Evolutionary conservation across 2,113 vertebrate genomes (phyloP), one percentile per base, ranked within the genome.

Genomic region (Irena cyanogastra): DNA sequence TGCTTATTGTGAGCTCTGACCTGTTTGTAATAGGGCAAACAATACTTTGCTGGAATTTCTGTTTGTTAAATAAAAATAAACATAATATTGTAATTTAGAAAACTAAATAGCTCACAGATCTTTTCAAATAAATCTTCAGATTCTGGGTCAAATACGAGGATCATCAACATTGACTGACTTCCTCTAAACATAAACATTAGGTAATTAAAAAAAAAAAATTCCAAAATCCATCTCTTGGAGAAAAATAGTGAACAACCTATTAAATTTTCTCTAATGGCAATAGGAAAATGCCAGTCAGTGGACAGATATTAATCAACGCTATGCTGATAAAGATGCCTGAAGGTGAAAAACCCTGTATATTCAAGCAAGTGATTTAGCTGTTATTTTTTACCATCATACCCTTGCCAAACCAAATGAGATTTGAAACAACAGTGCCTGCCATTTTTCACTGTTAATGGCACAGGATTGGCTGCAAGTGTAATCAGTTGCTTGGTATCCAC

Each of bases 401-500:
- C 41, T 83, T 95, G 83, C 96, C 97, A 97, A 96, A 94, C 74
- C 84, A 79, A 94, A 98, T 16, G 54, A 96, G 95, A 98, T 95
- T 95, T 95, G 95, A 97, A 97, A 95, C 91, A 93, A 96, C 92
- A 96, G 97, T 97, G 95, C 95, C 94, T 96, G 94, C 64, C 23
- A 10, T 94, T 97, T 96, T 95, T 96, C 92, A 89, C 95, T 75
- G 91, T 90, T 98, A 97, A 97, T 97, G 96, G 96, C 91, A 96
- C 59, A 93, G 88, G 97, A 98, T 91, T 98, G 97, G 97, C 96
- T 98, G 92, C 77, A 95, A 97, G 91, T 93, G 90, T 92, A 96
- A 97, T 97, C 96, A 95, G 95, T 97, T 94, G 94, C 97, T 97
- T 96, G 96, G 96, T 95, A 97, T 93, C 95, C 96, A 97, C 89